A percentile compares a stretch with the other conserved stretches of the same genome.
phyloP scores from a whole-genome alignment of 2,797 vertebrate species.

The Notolabrus celidotus region DNA sequence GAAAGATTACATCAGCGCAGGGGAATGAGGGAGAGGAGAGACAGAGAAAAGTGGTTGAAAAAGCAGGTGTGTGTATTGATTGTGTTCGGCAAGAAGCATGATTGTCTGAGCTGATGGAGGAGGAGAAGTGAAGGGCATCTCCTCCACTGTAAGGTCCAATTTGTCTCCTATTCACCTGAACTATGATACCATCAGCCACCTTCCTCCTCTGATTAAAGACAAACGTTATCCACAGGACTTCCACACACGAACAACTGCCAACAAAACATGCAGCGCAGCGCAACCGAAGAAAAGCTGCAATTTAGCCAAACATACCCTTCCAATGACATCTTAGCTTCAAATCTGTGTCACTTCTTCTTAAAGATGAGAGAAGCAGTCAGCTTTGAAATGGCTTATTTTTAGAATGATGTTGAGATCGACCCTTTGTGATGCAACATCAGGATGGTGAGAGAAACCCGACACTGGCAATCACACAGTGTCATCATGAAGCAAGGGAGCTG shows the following conservation, averaged over 20 bases:
- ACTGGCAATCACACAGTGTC: too few species aligned
- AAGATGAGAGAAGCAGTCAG: too few species aligned
- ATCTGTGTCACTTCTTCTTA: too few species aligned
- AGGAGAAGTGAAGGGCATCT: conserved; percentile 59
- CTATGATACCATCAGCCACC: conserved; percentile 42
- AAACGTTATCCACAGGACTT: background rate
- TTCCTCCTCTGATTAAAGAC: conserved; percentile 26
- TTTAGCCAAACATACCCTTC: background rate
- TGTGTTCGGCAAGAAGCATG: conserved; percentile 28
- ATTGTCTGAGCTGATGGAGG: conserved; percentile 28
- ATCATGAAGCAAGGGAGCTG: too few species aligned
- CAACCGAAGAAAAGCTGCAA: background rate
- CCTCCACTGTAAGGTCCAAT: conserved; percentile 33
- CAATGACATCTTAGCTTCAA: too few species aligned
- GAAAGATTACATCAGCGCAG: conserved; percentile 35
- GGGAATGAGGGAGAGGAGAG: conserved; percentile 20
- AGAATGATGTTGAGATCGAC: too few species aligned
- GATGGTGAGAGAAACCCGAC: too few species aligned
- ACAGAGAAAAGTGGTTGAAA: conserved; percentile 5
- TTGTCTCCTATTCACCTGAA: conserved; percentile 41
- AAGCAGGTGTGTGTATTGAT: conserved; percentile 43
- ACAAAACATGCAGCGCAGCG: background rate
- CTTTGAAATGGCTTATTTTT: too few species aligned
- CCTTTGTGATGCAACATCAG: too few species aligned
- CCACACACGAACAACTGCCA: background rate